Evolutionary conservation across 2,113 vertebrate genomes (phyloP).

Genomic region (Pipra filicauda): DNA sequence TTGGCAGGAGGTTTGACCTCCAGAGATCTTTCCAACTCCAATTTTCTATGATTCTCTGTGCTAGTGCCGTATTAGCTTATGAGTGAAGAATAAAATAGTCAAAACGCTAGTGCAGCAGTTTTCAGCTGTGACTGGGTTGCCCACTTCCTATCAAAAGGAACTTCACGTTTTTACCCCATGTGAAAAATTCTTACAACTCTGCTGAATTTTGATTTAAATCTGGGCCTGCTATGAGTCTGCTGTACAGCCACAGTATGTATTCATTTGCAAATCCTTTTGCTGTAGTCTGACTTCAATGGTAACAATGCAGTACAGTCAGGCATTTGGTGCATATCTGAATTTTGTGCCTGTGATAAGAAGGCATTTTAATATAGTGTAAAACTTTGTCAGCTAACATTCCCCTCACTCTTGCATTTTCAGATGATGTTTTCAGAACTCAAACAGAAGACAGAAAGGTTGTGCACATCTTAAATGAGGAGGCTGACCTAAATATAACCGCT

Average conservation of each 20-base stretch:
- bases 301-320: neutral
- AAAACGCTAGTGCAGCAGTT: neutral
- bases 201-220: neutral
- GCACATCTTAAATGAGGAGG: neutral
- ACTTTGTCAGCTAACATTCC: neutral
- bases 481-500: neutral
- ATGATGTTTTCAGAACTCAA: slow-evolving; percentile 1
- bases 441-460: neutral
- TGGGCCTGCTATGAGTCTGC: neutral
- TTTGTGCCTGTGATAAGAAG: neutral
- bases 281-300: neutral
- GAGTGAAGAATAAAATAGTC: neutral
- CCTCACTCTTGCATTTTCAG: neutral
- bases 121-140: neutral
- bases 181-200: neutral
- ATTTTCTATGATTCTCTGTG: neutral
- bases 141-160: neutral
- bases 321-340: neutral
- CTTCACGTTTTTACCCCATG: neutral
- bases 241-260: neutral
- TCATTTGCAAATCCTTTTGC: neutral
- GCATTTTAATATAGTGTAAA: neutral
- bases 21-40: neutral
- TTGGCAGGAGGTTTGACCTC: neutral
- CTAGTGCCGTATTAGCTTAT: neutral